Base-by-base conservation (phyloP, 2,888 invertebrate genomes). In the Drosophila sordidula region DNA sequence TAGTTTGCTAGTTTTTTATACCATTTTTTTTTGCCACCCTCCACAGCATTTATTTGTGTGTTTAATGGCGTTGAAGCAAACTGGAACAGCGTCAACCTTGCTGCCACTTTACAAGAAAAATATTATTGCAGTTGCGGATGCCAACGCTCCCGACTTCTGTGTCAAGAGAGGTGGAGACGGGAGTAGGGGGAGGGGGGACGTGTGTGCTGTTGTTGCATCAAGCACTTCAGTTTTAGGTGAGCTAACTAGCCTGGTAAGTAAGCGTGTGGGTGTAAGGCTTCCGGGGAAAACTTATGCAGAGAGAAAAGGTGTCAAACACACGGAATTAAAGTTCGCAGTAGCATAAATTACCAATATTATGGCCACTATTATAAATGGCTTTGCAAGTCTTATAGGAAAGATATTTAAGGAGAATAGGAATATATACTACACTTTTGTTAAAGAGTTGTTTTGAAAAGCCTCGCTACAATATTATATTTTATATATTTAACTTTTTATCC, bases 31-130 rank as follows among this genome's bases (percentile, higher is more conserved):
- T 44, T 3, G 11, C n/a, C 6, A 22, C 52, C 25, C 6, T 55
- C 5, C 32, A 11, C n/a, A 38, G 45, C 38, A 49, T 62, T 77
- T 68, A 62, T 62, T 69, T 61, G 51, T 56, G 32, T 63, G 62
- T 55, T 78, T 77, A 71, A 87, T 80, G 75, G 85, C 67, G 75
- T 73, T 41, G 59, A 64, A 64, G 75, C 70, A 58, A 65, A 65
- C 70, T 63, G 41, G 38, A 62, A 75, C 52, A 76, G 73, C 66
- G 51, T 52, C 70, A 80, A 78, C 85, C 70, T 72, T 78, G 66
- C 70, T 80, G 86, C 69, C 71, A 76, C 74, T 71, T 63, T 69
- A 56, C 55, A 66, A 70, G 65, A 44, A 80, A 80, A 78, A 78
- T 77, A 69, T 78, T 78, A 79, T 78, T 72, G 52, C 49, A 52